Evolutionary conservation across 2,888 invertebrate species (phyloP), one percentile per base, ranked within the genome.

Genomic region (Leucozona laternaria): DNA sequence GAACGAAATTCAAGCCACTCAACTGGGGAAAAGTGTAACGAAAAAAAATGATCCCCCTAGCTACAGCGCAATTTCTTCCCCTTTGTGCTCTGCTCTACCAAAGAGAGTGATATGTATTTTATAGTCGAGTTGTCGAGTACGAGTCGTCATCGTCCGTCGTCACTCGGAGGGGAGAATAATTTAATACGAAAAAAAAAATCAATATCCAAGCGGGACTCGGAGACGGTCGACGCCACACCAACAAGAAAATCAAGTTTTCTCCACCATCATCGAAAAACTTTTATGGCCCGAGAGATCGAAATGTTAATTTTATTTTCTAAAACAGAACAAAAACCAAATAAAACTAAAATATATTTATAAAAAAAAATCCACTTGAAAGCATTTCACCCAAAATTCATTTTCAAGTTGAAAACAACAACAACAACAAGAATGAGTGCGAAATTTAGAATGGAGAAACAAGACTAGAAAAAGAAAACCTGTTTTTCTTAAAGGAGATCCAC

Each of bases 21-120:
- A 62, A 31, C 76, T 73, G 81, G 81, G 62, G 77, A 76, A 76
- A 31, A 31, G 31, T 28, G 31, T 20, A 37, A 66, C 43, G 15
- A 34, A 50, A 60, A 80, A 68, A 85, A 77, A 68, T 85, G 85
- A 85, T 85, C 85, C 85, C 85, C 85, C 85, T 73, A 85, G 53
- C 77, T 70, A 85, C 77, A 50, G 80, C 85, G 80, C 84, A 84
- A 55, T 84, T 66, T 76, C 40, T 11, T 45, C n/a, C 58, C 25
- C 34, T n/a, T 13, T 11, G n/a, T n/a, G n/a, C n/a, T n/a, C n/a
- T n/a, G 57, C 22, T 48, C 22, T 6, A 28, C 28, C 13, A 5
- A 20, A 60, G n/a, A 28, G 20, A 11, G 34, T 22, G 37, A 34
- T 37, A 22, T 53, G 8, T 53, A 48, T 50, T 31, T 8, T 22